Evolutionary conservation across 2,113 vertebrate genomes (phyloP), one percentile per base, ranked within the genome.

Genomic region (Indri indri): DNA sequence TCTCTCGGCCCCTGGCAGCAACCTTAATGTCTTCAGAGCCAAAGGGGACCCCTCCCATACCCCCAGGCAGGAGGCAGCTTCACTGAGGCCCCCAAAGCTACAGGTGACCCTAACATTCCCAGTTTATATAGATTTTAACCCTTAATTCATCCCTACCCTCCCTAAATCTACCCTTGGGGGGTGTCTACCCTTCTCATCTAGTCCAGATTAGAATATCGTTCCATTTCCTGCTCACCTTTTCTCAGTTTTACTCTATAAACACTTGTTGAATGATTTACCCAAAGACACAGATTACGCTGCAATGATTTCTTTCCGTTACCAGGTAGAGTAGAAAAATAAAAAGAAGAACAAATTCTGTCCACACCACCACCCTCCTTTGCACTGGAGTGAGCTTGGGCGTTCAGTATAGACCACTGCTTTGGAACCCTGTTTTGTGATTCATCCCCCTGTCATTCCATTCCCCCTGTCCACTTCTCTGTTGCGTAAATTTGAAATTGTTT

Each of bases 211-310:
- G 32, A 91, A 61, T 59, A 70, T 18, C 7, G 10, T 66, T 92
- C 50, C 37, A 47, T n/a, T 79, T 90, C 40, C 27, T 70, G n/a
- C 37, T 97, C 11, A 16, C 34, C 5, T 83, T 90, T 79, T 54
- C 65, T 91, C 25, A 30, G 90, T 63, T 93, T 86, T 47, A 91
- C 22, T 57, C 88, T 90, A 27, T 57, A 68, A 96, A 90, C 27
- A 96, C 22, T 82, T 95, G 65, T 66, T 88, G 83, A 96, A 42
- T 85, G 25, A 81, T 96, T 96, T 93, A 20, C 27, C 52, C 66
- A 57, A 94, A 76, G 76, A 84, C 47, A 47, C 2, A 30, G 76
- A 85, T 71, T 34, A 54, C 87, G 68, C 40, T 54, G 47, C 25
- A 14, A 57, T 71, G 8, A 71, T 92, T 92, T 74, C 30, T 91